Evolutionary conservation across 2,113 vertebrate genomes (phyloP).

Genomic region (Psilopsiagon aymara): DNA sequence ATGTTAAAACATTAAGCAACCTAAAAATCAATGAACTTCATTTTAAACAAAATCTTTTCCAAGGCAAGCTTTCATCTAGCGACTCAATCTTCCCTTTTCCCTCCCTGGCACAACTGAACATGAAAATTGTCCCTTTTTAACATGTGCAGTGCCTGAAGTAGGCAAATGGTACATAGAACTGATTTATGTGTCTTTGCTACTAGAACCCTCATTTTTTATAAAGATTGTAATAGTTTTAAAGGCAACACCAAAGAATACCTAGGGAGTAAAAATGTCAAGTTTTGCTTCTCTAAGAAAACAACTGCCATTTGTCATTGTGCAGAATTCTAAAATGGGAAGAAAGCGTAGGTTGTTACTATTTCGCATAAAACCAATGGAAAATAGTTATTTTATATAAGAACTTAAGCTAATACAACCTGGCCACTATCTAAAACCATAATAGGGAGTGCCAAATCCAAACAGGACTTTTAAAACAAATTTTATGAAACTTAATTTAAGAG

Average conservation of each 20-base stretch:
- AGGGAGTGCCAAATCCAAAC: neutral
- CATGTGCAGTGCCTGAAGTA: neutral
- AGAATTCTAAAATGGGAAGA: neutral
- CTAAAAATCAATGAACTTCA: neutral
- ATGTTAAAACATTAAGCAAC: constrained; percentile 34
- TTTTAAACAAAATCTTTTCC: constrained; percentile 16
- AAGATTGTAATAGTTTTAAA: neutral
- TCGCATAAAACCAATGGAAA: neutral
- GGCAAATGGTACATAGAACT: neutral
- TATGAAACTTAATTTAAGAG: neutral
- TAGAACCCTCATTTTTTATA: neutral
- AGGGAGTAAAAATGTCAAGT: neutral
- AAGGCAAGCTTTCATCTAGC: neutral
- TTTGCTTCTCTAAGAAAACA: neutral
- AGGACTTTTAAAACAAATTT: neutral
- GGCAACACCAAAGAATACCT: neutral
- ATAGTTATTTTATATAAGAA: neutral
- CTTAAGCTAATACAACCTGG: neutral
- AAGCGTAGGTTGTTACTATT: neutral
- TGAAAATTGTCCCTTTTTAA: neutral
- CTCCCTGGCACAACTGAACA: neutral
- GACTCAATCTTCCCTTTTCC: neutral
- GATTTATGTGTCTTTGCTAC: neutral
- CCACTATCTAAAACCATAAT: neutral
- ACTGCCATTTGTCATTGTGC: neutral